Evolutionary conservation across 2,797 vertebrate genomes (phyloP).

Genomic region (Sebastolobus alascanus): DNA sequence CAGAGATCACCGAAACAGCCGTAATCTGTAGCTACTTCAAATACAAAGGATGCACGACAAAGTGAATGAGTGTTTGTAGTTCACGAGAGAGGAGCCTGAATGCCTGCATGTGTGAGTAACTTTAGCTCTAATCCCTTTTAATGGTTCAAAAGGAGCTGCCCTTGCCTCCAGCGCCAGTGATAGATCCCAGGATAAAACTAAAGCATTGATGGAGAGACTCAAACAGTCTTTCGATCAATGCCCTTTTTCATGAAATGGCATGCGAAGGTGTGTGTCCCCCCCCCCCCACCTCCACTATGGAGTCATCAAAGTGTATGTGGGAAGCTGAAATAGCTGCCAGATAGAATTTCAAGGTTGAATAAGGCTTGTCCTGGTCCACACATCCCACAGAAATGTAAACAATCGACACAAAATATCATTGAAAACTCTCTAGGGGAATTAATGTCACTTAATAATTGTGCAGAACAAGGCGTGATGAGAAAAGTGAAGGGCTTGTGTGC

Average conservation of each 20-base stretch:
- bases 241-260: slow-evolving; percentile 43
- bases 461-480: neutral
- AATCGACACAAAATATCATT: neutral
- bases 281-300: neutral
- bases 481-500: neutral
- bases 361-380: neutral
- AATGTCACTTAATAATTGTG: neutral
- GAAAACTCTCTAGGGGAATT: neutral
- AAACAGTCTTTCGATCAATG: slow-evolving; percentile 1
- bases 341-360: slow-evolving; percentile 13
- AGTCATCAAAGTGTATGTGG: slow-evolving; percentile 20
- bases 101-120: neutral
- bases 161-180: neutral
- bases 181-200: slow-evolving; percentile 18
- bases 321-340: slow-evolving; percentile 28
- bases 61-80: neutral
- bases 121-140: neutral
- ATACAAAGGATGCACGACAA: neutral
- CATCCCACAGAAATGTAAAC: neutral
- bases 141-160: slow-evolving; percentile 5
- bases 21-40: neutral
- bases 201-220: slow-evolving; percentile 12
- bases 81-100: neutral
- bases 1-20: neutral
- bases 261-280: neutral